These are phyloP conservation scores for Himalopsyche phryganea DNA, from an alignment of 1,140 invertebrate genomes.

Conservation along the genomic window DNA sequence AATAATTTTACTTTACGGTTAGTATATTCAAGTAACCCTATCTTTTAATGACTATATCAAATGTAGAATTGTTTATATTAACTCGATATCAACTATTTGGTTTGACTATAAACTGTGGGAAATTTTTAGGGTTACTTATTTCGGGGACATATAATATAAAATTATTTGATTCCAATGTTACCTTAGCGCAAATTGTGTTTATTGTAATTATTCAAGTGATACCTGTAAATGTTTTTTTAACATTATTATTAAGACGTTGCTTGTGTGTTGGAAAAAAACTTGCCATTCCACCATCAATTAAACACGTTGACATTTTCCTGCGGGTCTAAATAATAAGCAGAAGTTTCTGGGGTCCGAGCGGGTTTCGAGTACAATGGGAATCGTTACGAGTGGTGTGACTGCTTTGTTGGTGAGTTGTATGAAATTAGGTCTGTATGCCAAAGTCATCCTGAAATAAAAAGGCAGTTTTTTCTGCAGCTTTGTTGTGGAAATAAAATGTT, in stretches of 20 bases:
- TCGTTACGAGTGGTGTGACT: constrained; percentile 14
- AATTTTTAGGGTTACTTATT: no score
- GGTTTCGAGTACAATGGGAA: constrained; percentile 17
- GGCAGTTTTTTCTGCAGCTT: constrained; percentile 11
- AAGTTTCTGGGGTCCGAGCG: not conserved
- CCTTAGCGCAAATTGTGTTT: no score
- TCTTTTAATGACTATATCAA: no score
- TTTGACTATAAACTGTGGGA: no score
- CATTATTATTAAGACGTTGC: constrained; percentile 13
- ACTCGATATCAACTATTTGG: no score
- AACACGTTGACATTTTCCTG: constrained; percentile 19
- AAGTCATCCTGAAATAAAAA: constrained; percentile 26
- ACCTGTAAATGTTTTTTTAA: no score
- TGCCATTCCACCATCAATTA: constrained; percentile 19
- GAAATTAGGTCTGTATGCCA: constrained; percentile 33
- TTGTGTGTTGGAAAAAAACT: constrained; percentile 1
- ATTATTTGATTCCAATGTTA: no score
- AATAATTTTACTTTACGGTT: no score
- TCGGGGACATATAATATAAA: no score
- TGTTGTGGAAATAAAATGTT: constrained; percentile 31
- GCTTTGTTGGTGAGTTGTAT: constrained; percentile 31
- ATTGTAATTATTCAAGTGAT: no score
- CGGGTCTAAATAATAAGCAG: not conserved
- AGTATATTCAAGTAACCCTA: no score
- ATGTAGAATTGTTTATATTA: no score